Base-by-base conservation (phyloP, 2,888 invertebrate genomes). In the Chrysomela aeneicollis region DNA sequence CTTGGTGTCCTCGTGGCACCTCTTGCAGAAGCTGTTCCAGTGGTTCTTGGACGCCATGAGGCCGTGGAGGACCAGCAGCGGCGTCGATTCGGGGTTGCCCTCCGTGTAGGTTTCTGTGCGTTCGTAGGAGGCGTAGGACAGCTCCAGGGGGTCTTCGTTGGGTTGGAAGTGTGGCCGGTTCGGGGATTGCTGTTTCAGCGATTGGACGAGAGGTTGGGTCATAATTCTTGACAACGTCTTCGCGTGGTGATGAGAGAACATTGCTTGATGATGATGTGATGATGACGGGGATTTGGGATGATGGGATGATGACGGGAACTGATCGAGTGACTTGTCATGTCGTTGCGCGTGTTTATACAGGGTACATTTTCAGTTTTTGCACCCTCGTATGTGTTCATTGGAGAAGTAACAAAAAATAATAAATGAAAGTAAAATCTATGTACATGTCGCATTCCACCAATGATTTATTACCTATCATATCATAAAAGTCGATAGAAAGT, bases 61-160 rank as follows among this genome's bases (percentile, higher is more conserved):
- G 0, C 95, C 96, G 79, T 97, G 97, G 78, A 93, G 87, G 57
- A 96, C 90, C 3, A 97, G 83, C 54, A 97, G 81, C n/a, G 95
- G 94, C 0, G 86, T 83, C 4, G 78, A 71, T 77, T 79, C 55
- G 80, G 64, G 50, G 6, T 65, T 19, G 75, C 77, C 53, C 81
- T 68, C 59, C 8, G 53, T 61, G 21, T 69, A 64, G 6, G 72
- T 85, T 52, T 78, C 76, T 12, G 84, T 82, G 1, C 81, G 79
- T 77, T 91, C 90, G 75, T 89, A 92, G n/a, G 89, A 87, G 30
- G 89, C 87, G 71, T 88, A 91, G 0, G 90, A 87, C 76, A 93
- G 82, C 19, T 72, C 71, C 15, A 71, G 15, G 17, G 66, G 59
- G 8, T 71, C 55, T 0, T 64, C 59, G n/a, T 26, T 51, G 30